Conservation (phyloP, 1,140 invertebrate species). For the Pteromalus puparum region DNA sequence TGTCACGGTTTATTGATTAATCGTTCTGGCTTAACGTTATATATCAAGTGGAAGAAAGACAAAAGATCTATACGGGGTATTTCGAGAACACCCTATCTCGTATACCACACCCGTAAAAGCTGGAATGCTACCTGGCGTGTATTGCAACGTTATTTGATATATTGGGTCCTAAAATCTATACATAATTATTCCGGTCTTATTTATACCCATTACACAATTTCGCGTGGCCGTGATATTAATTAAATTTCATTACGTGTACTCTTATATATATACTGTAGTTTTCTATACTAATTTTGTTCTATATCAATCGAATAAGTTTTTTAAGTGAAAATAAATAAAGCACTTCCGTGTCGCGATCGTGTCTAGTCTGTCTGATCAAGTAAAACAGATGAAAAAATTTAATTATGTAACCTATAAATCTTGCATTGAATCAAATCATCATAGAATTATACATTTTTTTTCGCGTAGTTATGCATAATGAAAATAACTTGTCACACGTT, state of each 20-base stretch:
- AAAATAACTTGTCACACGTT: too few relatives aligned
- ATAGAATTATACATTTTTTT: too few relatives aligned
- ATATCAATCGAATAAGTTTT: not conserved
- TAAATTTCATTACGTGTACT: not conserved
- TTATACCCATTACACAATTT: not conserved
- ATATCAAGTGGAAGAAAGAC: not conserved
- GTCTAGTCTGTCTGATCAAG: too few relatives aligned
- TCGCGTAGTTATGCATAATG: too few relatives aligned
- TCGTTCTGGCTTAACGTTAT: too few relatives aligned
- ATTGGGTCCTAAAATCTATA: conserved; percentile 4
- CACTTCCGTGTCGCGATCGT: too few relatives aligned
- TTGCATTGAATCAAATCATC: too few relatives aligned
- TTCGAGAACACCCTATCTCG: not conserved
- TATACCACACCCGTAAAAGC: conserved; percentile 3
- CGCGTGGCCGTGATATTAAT: not conserved
- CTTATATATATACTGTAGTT: not conserved
- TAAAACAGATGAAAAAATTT: too few relatives aligned
- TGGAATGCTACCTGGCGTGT: not conserved
- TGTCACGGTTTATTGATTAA: not conserved
- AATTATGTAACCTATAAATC: too few relatives aligned
- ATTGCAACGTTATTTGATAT: conserved; percentile 22
- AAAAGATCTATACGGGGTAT: not conserved
- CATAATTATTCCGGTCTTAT: conserved; percentile 4
- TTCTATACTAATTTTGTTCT: too few relatives aligned
- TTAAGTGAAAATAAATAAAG: too few relatives aligned